Conservation (phyloP, 2,113 vertebrate genomes). For the Calypte anna region DNA sequence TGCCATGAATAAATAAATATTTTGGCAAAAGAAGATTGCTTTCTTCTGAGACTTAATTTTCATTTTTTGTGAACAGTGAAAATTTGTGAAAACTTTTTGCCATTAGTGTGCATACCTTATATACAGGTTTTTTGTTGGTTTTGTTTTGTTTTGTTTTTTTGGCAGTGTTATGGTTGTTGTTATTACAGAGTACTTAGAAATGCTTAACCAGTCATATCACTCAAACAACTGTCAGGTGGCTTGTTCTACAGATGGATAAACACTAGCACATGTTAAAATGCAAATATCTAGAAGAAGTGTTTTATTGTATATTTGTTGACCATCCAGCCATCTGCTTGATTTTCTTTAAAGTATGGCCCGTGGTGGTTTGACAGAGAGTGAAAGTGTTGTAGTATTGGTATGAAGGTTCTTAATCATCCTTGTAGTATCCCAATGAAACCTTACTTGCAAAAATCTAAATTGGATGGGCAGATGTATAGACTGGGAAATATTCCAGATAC, state of each 20-base stretch:
- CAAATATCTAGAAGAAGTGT: background rate
- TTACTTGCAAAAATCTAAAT: background rate
- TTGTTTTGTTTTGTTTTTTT: background rate
- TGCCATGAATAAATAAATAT: constrained; percentile 59
- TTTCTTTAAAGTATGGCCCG: background rate
- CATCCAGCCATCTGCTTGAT: background rate
- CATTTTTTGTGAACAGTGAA: background rate
- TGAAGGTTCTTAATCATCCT: background rate
- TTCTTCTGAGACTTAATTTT: constrained; percentile 34
- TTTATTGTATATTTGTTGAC: background rate
- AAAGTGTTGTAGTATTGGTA: background rate
- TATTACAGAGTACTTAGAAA: constrained; percentile 5
- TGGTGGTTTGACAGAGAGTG: background rate
- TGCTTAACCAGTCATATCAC: background rate
- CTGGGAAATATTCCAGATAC: background rate
- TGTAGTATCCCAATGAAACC: background rate
- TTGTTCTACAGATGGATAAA: constrained; percentile 25
- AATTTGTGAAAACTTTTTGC: too few species aligned
- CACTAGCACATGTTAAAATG: background rate
- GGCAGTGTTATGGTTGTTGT: background rate
- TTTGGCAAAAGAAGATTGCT: background rate
- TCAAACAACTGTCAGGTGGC: background rate
- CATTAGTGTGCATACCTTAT: background rate
- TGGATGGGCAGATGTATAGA: constrained; percentile 5
- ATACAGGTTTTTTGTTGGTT: background rate